Evolutionary conservation across 2,888 invertebrate species (phyloP), one percentile per base, ranked within the genome.

Genomic region (Trichogramma evanescens): DNA sequence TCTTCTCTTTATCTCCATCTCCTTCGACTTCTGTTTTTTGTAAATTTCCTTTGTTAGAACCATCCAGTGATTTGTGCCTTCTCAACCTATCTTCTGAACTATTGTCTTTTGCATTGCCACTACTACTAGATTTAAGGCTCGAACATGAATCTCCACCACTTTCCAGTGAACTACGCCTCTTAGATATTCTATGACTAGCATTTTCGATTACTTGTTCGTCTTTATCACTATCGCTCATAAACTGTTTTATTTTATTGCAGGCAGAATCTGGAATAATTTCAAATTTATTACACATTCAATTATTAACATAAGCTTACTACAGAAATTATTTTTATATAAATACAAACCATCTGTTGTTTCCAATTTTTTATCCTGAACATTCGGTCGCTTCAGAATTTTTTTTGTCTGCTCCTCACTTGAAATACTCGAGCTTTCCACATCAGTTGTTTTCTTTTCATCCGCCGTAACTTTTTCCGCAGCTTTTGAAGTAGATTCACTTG

Each of bases 31-130:
- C 82, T 66, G 81, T 81, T 66, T 83, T 81, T 59, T 83, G 82
- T 7, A 76, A 63, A 64, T 81, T 80, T 53, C 81, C 80, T 66
- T 82, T 80, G 60, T 82, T 79, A 63, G 82, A 82, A 38, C 84
- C 84, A 60, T 84, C 84, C 38, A 83, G 74, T 51, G 84, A 84
- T 64, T 82, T 84, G 66, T 84, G 83, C 61, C 83, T 79, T 64
- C 80, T 80, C 9, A 83, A 73, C 8, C 67, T 72, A 41, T 72
- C 74, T 0, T 71, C 70, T 0, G 70, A 68, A 56, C 71, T 74
- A 7, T 10, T 49, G 5, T 51, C n/a, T 13, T 49, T 52, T 1
- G 43, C 40, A 9, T 64, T 66, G 13, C 48, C 50, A 13, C 52
- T 52, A 26, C 52, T 56, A 7, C 54, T 54, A 2, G n/a, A 9